These are phyloP conservation scores for Macrosteles quadrilineatus DNA, from an alignment of 1,140 invertebrate genomes.

Conservation along the genomic window DNA sequence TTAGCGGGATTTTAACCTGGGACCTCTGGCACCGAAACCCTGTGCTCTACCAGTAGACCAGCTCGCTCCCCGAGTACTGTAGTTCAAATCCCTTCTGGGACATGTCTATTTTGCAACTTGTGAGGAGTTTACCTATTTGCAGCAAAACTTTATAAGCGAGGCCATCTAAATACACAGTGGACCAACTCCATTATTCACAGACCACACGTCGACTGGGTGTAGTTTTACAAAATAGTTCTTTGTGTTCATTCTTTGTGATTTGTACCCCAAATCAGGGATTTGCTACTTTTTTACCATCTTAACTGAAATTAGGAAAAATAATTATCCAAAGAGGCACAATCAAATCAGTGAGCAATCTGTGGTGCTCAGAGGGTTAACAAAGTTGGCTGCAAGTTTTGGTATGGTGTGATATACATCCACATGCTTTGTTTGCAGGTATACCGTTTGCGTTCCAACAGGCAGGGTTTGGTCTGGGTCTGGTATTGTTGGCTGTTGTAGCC, in stretches of 20 bases:
- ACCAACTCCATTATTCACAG: background rate
- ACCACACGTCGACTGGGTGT: background rate
- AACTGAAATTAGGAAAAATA: background rate
- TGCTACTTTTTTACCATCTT: background rate
- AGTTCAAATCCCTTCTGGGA: no score
- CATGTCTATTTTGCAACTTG: no score
- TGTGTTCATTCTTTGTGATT: background rate
- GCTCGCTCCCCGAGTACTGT: no score
- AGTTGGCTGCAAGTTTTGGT: background rate
- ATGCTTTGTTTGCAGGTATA: conserved; percentile 59
- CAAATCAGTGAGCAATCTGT: background rate
- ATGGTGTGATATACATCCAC: background rate
- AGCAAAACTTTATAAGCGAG: background rate
- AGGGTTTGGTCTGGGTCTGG: conserved; percentile 75
- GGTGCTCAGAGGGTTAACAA: background rate
- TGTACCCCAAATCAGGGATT: background rate
- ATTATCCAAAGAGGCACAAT: background rate
- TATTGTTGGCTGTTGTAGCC: conserved; percentile 73
- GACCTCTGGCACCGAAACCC: no score
- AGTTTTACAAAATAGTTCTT: background rate
- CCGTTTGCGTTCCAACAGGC: conserved; percentile 80
- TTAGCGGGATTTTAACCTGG: no score
- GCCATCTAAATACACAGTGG: background rate
- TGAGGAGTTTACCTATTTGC: no score
- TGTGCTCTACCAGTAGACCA: no score